Evolutionary conservation across 2,113 vertebrate species (phyloP).

Genomic region (Hippocampus mohnikei): DNA sequence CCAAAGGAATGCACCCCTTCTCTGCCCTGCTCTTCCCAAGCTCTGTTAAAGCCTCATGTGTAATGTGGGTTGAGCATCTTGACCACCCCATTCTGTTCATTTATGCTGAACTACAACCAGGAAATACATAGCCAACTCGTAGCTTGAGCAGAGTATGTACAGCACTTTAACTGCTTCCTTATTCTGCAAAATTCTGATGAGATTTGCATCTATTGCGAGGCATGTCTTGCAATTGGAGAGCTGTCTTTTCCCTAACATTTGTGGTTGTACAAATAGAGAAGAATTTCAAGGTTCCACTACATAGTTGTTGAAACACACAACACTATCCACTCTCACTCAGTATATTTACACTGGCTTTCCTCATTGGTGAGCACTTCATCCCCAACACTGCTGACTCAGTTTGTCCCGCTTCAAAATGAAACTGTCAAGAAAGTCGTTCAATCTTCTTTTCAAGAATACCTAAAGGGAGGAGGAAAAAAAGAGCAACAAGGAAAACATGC

Average conservation of each 20-base stretch:
- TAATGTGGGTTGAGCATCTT: no score
- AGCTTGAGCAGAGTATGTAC: no score
- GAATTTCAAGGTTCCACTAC: not conserved
- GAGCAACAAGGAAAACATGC: conserved; percentile 35
- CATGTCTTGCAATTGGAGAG: not conserved
- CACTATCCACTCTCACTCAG: not conserved
- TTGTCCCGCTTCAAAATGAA: conserved; percentile 32
- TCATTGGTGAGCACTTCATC: conserved; percentile 35
- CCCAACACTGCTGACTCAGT: conserved; percentile 44
- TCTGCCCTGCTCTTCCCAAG: no score
- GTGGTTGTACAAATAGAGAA: not conserved
- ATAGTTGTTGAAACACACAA: not conserved
- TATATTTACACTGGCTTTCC: conserved; percentile 15
- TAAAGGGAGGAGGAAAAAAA: conserved; percentile 22
- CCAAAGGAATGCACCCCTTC: no score
- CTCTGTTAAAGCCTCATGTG: no score
- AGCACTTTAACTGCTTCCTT: no score
- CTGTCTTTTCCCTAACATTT: not conserved
- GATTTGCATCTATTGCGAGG: not conserved
- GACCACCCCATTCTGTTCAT: no score
- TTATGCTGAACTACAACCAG: no score
- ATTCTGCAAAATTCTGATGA: not conserved
- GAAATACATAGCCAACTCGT: no score
- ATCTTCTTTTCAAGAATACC: conserved; percentile 30
- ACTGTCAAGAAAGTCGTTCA: conserved; percentile 31